phyloP scores from a whole-genome alignment of 2,888 invertebrate genomes.

The Luperina nickerlii region DNA sequence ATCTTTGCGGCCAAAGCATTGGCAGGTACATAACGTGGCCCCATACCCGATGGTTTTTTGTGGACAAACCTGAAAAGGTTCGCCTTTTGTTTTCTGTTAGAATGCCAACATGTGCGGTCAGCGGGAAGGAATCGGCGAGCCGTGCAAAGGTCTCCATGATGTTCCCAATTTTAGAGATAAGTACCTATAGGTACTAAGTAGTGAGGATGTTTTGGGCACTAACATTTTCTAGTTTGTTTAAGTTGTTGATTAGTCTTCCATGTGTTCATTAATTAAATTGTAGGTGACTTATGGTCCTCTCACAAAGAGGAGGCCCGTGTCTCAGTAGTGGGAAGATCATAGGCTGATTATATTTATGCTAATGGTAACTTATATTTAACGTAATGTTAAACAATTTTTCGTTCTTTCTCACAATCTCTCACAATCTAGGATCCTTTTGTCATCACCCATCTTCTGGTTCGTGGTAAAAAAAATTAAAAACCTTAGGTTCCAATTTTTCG shows the following conservation, averaged over 20 bases:
- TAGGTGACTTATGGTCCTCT: neutral
- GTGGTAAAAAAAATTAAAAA: too few relatives aligned
- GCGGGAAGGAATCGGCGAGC: constrained; percentile 71
- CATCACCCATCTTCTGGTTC: too few relatives aligned
- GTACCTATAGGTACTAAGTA: neutral
- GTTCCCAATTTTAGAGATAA: constrained; percentile 32
- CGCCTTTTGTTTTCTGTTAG: constrained; percentile 84
- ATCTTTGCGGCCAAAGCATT: constrained; percentile 73
- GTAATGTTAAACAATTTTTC: neutral
- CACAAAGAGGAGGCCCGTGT: neutral
- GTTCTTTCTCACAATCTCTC: neutral
- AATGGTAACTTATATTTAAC: neutral
- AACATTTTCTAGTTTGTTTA: neutral
- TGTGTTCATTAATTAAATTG: neutral
- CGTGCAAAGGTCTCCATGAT: constrained; percentile 58
- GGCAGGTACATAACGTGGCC: constrained; percentile 77
- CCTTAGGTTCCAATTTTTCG: too few relatives aligned
- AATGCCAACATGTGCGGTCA: constrained; percentile 77
- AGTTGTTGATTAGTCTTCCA: neutral
- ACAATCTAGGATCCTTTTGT: neutral
- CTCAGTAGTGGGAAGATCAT: neutral
- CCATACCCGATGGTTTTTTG: constrained; percentile 84
- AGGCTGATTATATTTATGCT: neutral
- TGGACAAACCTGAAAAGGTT: constrained; percentile 84
- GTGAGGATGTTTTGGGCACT: too few relatives aligned